These are phyloP conservation scores for Dinomys branickii DNA, from an alignment of 2,113 vertebrate genomes.

Conservation along the genomic window DNA sequence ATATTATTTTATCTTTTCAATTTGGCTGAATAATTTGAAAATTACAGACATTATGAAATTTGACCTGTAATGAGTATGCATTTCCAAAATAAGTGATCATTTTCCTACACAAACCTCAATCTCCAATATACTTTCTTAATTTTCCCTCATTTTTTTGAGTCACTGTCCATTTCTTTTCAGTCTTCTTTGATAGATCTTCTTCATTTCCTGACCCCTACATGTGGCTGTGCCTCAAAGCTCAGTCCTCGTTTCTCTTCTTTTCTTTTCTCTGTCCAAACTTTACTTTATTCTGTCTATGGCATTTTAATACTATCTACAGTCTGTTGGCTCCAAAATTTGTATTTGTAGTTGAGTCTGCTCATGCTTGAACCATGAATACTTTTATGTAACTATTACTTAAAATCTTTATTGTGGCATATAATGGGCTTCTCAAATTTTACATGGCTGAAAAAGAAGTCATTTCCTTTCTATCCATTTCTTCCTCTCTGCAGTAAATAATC, in stretches of 20 bases:
- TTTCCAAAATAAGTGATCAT: background rate
- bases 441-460: background rate
- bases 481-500: background rate
- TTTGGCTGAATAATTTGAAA: constrained; percentile 26
- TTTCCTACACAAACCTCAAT: background rate
- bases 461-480: background rate
- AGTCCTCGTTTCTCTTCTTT: background rate
- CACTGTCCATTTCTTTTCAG: background rate
- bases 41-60: background rate
- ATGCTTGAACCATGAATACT: background rate
- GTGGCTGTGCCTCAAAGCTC: background rate
- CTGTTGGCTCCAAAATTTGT: background rate
- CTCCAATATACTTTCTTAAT: background rate
- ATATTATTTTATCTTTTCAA: background rate
- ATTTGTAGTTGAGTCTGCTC: background rate
- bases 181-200: background rate
- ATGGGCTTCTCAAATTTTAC: background rate
- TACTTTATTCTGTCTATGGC: background rate
- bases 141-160: background rate
- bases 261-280: background rate
- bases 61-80: background rate
- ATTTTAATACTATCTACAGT: background rate
- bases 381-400: background rate
- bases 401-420: constrained; percentile 1
- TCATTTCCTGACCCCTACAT: background rate